These are phyloP conservation scores for Nomada lathburiana DNA, from an alignment of 2,888 invertebrate genomes.

Conservation along the genomic window DNA sequence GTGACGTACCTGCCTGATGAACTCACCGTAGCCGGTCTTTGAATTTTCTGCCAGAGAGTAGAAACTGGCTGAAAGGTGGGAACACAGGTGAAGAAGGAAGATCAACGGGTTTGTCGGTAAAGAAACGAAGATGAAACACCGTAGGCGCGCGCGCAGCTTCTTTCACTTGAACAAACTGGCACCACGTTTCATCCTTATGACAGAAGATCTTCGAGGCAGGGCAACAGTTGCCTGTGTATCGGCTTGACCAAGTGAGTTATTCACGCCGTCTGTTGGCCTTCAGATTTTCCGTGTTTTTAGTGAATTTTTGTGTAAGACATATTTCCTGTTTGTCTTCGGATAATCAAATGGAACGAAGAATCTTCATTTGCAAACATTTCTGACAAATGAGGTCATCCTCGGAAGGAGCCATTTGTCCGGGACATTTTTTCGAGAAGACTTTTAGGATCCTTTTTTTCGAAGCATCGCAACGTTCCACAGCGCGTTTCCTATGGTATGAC, in stretches of 20 bases:
- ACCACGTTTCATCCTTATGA: slow-evolving; percentile 56
- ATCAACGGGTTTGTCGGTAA: slow-evolving; percentile 21
- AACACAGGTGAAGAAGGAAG: slow-evolving; percentile 38
- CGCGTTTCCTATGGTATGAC: neutral
- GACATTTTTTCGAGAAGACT: neutral
- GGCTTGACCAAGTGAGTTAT: slow-evolving; percentile 32
- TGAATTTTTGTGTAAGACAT: neutral
- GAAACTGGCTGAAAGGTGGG: slow-evolving; percentile 17
- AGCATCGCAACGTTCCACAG: neutral
- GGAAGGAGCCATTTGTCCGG: neutral
- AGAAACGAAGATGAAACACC: slow-evolving; percentile 52
- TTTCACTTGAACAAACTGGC: slow-evolving; percentile 61
- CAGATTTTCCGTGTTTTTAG: neutral
- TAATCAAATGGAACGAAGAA: neutral
- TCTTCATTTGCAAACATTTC: too few relatives aligned
- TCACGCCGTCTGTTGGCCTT: slow-evolving; percentile 17
- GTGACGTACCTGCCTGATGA: neutral
- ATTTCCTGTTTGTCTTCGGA: neutral
- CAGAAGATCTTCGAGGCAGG: slow-evolving; percentile 51
- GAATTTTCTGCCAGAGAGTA: slow-evolving; percentile 14
- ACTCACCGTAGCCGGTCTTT: neutral
- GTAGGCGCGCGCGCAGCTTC: slow-evolving; percentile 66
- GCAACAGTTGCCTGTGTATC: slow-evolving; percentile 59
- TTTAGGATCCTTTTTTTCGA: neutral
- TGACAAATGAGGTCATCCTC: neutral